Evolutionary conservation across 2,888 invertebrate genomes (phyloP), one percentile per base, ranked within the genome.

Genomic region (Yponomeuta plumbellus): DNA sequence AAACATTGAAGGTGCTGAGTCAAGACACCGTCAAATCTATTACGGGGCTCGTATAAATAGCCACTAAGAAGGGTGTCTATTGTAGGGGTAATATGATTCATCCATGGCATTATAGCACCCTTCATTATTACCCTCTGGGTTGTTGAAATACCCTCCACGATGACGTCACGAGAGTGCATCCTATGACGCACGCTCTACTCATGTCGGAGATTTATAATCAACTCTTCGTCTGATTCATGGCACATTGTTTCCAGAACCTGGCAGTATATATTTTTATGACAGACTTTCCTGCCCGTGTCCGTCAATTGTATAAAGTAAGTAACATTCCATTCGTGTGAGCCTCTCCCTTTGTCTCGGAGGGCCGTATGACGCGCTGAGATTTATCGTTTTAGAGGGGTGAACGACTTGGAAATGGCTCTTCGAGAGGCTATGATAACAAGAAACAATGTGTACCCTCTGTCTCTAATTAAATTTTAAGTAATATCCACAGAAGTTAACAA

Each of bases 11-110:
- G 17, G 13, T 52, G 44, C 44, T 52, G 44, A 52, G 44, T 52
- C 44, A 52, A 52, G 44, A 52, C 44, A 17, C 17, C 44, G 44
- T 17, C 44, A 52, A 20, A 65, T 56, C 40, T 63, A 73, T 80
- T 79, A 80, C 78, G 75, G 83, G 81, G 81, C 75, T 71, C 74
- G 72, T 80, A 84, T 80, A 83, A 84, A 84, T 86, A 87, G 82
- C 75, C 75, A 69, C 71, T 74, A 74, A 76, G 59, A 59, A 22
- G 83, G 83, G 84, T 22, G 79, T 66, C 65, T 64, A 76, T 74
- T 71, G 68, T 67, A 81, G 78, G 85, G 86, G 83, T 84, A 83
- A 81, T 82, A 86, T 90, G 90, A 91, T 87, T 91, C 89, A 91
- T 87, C 88, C 84, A 81, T 76, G 61, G 66, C 44, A 61, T 65